Conservation (phyloP, 2,113 vertebrate genomes). For the Semnopithecus entellus region DNA sequence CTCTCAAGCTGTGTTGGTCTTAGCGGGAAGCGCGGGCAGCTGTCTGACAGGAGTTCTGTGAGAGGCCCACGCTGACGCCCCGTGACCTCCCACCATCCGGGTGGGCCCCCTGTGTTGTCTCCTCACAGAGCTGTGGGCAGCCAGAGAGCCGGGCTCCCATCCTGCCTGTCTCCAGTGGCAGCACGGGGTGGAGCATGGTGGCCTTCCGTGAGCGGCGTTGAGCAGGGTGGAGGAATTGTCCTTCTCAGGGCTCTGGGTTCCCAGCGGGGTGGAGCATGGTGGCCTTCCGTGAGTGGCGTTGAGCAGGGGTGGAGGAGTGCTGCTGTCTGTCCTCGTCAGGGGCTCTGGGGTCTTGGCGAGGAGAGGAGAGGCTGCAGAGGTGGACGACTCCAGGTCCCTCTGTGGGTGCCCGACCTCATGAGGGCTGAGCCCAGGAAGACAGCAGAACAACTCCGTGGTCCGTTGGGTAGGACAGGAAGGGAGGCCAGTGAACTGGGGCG, state of each 20-base stretch:
- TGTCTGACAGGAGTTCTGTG: background rate
- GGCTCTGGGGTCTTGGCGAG: background rate
- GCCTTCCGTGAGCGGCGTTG: no score
- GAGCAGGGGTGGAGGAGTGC: background rate
- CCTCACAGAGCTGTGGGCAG: background rate
- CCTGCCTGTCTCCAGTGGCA: background rate
- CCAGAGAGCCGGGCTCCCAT: background rate
- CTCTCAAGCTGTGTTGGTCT: background rate
- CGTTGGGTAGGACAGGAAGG: background rate
- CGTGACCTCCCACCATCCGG: no score
- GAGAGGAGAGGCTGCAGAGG: background rate
- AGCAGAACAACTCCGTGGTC: background rate
- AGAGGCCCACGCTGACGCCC: background rate
- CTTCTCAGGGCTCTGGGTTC: no score
- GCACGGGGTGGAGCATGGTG: background rate
- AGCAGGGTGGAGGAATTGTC: no score
- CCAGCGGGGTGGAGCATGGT: no score
- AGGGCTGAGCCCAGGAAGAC: background rate
- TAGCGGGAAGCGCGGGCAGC: background rate
- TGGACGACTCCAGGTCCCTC: no score
- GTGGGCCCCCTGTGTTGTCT: background rate
- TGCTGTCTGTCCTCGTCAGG: background rate
- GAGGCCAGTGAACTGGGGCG: no score
- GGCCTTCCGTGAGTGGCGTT: background rate
- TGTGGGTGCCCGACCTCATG: background rate